Base-by-base conservation (phyloP, 2,113 vertebrate species). In the Cricetomys ansorgei region DNA sequence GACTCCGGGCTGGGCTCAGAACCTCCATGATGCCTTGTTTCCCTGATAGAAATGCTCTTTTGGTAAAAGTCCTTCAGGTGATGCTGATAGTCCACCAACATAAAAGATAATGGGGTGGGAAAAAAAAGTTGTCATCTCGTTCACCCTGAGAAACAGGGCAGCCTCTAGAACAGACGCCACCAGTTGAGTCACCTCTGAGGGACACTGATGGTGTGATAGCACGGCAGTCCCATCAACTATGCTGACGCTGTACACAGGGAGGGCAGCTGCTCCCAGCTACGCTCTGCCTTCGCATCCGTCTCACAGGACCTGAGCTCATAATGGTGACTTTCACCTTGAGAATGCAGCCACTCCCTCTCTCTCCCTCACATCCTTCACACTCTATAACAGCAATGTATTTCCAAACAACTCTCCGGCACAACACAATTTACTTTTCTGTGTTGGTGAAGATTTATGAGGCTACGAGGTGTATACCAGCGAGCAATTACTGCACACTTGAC, bases 371-470 rank as follows among this genome's bases (percentile, higher is more conserved):
- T 55, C 45, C 19, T 4, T 90, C 83, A 88, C 65, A 43, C 50
- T 53, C 50, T 34, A 59, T 31, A 48, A 64, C 34, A 45, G 79
- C 91, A 89, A 83, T 77, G 75, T 45, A 84, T 96, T 93, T 83
- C 79, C 62, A 85, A 85, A 93, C 87, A 95, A 79, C 89, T 88
- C 94, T 95, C 96, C 48, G 72, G 88, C 75, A 95, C 69, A 93
- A 92, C 89, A 93, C 95, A 93, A 94, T 95, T 96, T 94, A 88
- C 94, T 95, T 92, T 94, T 85, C 92, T 80, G 70, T 80, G 84
- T 85, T 92, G 89, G 94, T 93, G 92, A 97, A 97, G 97, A 98
- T 97, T 97, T 96, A 97, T 97, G 97, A 95, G 90, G 16, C 1
- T 25, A 48, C 21, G 0, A 59, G 87, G 90, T 93, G 17, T 84